Evolutionary conservation across 2,797 vertebrate genomes (phyloP).

Genomic region (Scyliorhinus canicula): DNA sequence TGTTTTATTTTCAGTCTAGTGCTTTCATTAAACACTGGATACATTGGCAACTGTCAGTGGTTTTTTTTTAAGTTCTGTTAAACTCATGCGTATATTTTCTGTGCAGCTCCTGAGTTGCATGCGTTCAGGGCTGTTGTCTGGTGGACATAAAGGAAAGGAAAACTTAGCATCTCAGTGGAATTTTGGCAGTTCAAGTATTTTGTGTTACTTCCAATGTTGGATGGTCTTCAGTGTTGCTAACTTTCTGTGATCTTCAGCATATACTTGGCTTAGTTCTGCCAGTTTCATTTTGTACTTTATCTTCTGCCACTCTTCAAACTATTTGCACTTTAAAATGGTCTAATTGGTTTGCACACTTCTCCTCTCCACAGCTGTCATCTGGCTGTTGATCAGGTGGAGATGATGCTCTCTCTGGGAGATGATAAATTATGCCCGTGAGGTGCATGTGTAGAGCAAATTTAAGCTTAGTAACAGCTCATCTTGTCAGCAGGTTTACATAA

Average conservation of each 20-base stretch:
- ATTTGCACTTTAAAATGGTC: not conserved
- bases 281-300: not conserved
- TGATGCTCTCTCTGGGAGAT: not conserved
- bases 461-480: not conserved
- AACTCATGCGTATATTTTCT: not conserved
- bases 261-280: not conserved
- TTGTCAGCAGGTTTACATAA: not conserved
- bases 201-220: not conserved
- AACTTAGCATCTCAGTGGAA: not conserved
- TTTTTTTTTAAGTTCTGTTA: not conserved
- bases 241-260: not conserved
- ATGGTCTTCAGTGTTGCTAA: not conserved
- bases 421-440: not conserved
- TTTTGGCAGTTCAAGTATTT: not conserved
- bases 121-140: not conserved
- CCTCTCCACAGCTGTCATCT: too few relatives aligned
- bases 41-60: not conserved
- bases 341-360: not conserved
- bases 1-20: not conserved
- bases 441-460: not conserved
- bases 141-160: not conserved
- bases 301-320: not conserved
- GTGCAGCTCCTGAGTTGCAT: not conserved
- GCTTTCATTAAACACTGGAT: not conserved
- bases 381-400: not conserved